Base-by-base conservation (phyloP, 2,888 invertebrate genomes). In the Crocallis elinguaria region DNA sequence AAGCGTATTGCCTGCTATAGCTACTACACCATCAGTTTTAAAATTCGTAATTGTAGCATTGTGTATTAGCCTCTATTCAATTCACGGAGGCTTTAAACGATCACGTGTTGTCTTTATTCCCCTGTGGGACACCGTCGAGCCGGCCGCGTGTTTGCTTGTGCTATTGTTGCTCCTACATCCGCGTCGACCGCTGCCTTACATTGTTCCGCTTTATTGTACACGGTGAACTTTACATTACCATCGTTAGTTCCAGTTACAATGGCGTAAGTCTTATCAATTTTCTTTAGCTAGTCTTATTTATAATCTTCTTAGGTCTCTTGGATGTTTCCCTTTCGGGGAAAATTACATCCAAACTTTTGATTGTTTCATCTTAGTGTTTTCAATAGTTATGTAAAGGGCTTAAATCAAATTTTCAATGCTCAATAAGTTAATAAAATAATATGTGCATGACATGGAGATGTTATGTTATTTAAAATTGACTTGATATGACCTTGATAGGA, bases 31-130 rank as follows among this genome's bases (percentile, higher is more conserved):
- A 25, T 48, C 23, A 17, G 7, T 13, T 25, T 11, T 29, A 3
- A 21, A 12, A 23, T 46, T 38, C 13, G 1, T 23, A 33, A 23
- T 17, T 50, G 13, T 23, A 23, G 3, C 38, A 6, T 25, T 61
- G 52, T 61, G 32, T 37, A 48, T 25, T 21, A 19, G 49, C 37
- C 46, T 45, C 36, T 63, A 49, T 41, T 50, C 51, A 30, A 41
- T 53, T 36, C 14, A 13, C 27, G 37, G 16, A 37, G 25, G 42
- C 33, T 7, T 23, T 43, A n/a, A 30, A 14, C n/a, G 49, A 42
- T 60, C 64, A 64, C 57, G 56, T 60, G 61, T 42, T 35, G 27
- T 14, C 38, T 44, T 50, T 51, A 54, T 58, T 60, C 60, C 56
- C 57, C 21, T 38, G 57, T 19, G 52, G 36, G 19, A 32, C 39